Evolutionary conservation across 2,797 vertebrate genomes (phyloP), one percentile per base, ranked within the genome.

Genomic region (Bradypus variegatus): DNA sequence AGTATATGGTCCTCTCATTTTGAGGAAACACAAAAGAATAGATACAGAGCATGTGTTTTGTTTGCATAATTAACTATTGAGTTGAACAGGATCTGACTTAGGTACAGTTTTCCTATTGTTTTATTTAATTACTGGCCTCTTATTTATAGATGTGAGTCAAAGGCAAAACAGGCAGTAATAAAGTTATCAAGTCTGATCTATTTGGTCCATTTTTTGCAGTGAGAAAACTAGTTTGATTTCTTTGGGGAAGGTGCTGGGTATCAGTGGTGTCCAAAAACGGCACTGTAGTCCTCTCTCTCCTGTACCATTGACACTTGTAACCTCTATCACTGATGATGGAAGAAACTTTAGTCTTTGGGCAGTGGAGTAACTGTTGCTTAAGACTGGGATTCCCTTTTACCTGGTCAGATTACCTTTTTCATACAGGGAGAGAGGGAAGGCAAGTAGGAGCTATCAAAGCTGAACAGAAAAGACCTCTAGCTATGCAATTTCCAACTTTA

Each of bases 221-320:
- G 91, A 92, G n/a, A 89, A 93, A 65, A 69, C 16, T 81, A 60
- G 55, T 72, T 88, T 85, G 25, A 81, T 55, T 62, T 85, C 64
- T 86, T 88, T 33, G 55, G 53, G 23, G 62, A 82, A 86, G 31
- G 15, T 53, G 25, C 4, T 89, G 67, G 76, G 60, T 70, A 36
- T 92, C 45, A 55, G 10, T 86, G 21, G 50, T 88, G 7, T 27
- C 58, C 58, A n/a, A 62, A 72, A 60, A 84, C 65, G 48, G 31
- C 15, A 69, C 65, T 91, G 12, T 31, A 45, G n/a, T 41, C 48
- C 7, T 58, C 21, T 38, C 16, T 86, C 14, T 33, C 58, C 12
- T 65, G 4, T 90, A 75, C 55, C n/a, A 12, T n/a, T 53, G 48
- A 81, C n/a, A 77, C 6, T 77, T 80, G 21, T 70, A 70, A 77